Base-by-base conservation (phyloP, 2,113 vertebrate species). In the Oxygymnocypris stewartii region DNA sequence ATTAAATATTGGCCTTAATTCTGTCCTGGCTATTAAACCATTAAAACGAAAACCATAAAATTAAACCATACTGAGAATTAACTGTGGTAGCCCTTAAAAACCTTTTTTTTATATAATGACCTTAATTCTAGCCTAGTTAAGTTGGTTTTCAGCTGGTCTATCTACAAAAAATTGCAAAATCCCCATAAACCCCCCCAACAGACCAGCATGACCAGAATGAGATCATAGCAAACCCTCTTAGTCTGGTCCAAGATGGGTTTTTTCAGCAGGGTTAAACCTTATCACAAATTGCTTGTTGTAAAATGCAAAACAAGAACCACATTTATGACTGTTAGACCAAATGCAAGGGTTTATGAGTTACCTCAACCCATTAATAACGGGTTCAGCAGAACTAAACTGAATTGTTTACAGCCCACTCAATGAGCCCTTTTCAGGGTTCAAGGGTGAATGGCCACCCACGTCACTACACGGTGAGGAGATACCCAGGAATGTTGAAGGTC, bases 381-480 rank as follows among this genome's bases (percentile, higher is more conserved):
- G 84, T 79, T 88, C 65, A 86, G 75, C 87, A 87, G 86, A 93
- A 89, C 89, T 85, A 91, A 92, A 91, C 74, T 84, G 92, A 69
- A 93, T 92, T 91, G 80, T 88, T 90, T 84, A 89, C 85, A 84
- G n/a, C 42, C 23, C 47, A 61, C 77, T 93, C 92, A 94, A 92
- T 93, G 87, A 92, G 90, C 82, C 78, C 81, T 83, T 77, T 49
- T 61, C 67, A 44, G 87, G 85, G 91, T 88, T 94, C 92, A 94
- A 94, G 93, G 82, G 91, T 93, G 91, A 90, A 86, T 88, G 90
- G 90, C 84, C 92, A 93, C 93, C 94, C 94, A 95, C 93, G 87
- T 93, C 92, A 92, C 89, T 89, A 84, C 74, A 91, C 86, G 82
- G 79, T 82, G 76, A 87, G 89, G 69, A 88, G 85, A 83, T 73